These are phyloP conservation scores for Myxocyprinus asiaticus DNA, from an alignment of 2,113 vertebrate species.

Conservation along the genomic window DNA sequence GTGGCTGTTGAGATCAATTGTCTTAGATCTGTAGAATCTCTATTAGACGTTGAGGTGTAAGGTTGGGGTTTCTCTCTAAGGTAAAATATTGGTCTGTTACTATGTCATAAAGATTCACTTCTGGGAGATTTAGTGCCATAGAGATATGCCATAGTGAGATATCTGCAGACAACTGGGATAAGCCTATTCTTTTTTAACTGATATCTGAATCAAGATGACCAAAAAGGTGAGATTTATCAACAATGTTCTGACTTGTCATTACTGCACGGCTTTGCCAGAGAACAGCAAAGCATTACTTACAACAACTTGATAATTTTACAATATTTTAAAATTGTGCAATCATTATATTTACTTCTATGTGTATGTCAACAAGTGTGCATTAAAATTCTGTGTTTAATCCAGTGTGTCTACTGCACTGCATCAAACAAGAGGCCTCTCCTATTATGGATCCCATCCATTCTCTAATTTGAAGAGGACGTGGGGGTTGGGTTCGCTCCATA, in stretches of 20 bases:
- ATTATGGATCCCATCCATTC: conserved; percentile 64
- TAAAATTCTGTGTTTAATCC: not conserved
- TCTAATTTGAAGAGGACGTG: conserved; percentile 35
- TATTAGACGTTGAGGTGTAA: not conserved
- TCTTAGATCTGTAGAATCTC: not conserved
- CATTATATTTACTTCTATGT: too few relatives aligned
- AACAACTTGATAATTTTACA: not conserved
- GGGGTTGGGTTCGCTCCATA: conserved; percentile 42
- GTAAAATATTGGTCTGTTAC: conserved; percentile 18
- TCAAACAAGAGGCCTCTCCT: conserved; percentile 49
- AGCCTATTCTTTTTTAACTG: conserved; percentile 3
- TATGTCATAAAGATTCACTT: too few relatives aligned
- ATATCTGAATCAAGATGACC: conserved; percentile 10
- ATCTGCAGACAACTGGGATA: not conserved
- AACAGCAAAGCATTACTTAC: not conserved
- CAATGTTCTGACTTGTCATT: conserved; percentile 17
- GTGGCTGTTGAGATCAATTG: not conserved
- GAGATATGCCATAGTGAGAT: not conserved
- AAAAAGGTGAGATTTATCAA: conserved; percentile 4
- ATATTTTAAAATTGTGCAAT: not conserved
- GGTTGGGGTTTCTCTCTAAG: too few relatives aligned
- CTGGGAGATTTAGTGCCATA: too few relatives aligned
- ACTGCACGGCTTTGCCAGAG: not conserved
- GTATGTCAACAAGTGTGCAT: too few relatives aligned
- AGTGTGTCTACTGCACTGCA: not conserved